These are phyloP conservation scores for Chrosomus eos DNA, from an alignment of 2,797 vertebrate species.

Conservation along the genomic window DNA sequence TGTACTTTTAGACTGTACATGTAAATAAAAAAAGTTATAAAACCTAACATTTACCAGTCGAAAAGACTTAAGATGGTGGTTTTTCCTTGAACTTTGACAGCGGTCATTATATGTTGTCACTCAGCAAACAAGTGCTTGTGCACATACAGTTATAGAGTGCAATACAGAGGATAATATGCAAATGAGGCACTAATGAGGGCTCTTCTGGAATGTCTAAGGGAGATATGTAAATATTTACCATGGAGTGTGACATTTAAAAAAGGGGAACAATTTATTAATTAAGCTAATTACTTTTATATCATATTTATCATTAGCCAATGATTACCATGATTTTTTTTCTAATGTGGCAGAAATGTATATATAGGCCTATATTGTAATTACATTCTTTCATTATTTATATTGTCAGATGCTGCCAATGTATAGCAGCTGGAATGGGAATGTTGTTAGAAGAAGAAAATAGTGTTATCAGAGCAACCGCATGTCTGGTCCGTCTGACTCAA, in stretches of 20 bases:
- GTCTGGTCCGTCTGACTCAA: neutral
- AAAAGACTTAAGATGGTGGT: neutral
- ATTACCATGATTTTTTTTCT: neutral
- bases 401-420: neutral
- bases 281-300: neutral
- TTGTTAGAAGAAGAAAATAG: neutral
- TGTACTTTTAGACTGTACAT: neutral
- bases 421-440: neutral
- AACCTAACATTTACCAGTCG: neutral
- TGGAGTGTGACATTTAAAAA: constrained; percentile 25
- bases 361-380: neutral
- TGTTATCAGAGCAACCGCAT: neutral
- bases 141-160: neutral
- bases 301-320: neutral
- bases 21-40: neutral
- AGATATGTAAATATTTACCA: constrained; percentile 31
- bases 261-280: constrained; percentile 2
- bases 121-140: neutral
- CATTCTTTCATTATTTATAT: neutral
- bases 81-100: neutral
- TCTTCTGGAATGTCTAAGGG: constrained; percentile 12
- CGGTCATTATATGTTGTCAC: no score
- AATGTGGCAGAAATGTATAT: neutral
- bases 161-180: neutral
- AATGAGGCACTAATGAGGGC: constrained; percentile 42